phyloP scores from a whole-genome alignment of 2,888 invertebrate species.

The Hetaerina titia region DNA sequence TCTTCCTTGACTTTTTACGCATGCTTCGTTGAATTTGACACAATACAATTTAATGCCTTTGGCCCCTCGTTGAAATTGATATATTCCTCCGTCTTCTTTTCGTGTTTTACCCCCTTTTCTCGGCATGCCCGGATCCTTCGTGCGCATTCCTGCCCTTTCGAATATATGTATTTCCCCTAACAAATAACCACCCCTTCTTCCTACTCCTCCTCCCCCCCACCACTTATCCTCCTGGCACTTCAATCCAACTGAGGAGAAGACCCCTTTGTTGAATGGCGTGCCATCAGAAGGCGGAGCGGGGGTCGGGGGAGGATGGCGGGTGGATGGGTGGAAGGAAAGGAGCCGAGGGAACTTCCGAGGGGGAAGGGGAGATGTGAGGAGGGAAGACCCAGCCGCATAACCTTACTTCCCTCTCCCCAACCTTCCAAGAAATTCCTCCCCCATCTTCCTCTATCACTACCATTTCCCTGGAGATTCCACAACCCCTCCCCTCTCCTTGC shows the following conservation, averaged over 20 bases:
- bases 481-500: neutral
- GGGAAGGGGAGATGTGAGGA: neutral
- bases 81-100: neutral
- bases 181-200: neutral
- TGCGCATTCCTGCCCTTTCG: neutral
- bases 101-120: neutral
- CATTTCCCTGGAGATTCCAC: slow-evolving; percentile 54
- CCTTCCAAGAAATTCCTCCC: slow-evolving; percentile 6
- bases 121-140: neutral
- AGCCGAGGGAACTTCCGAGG: neutral
- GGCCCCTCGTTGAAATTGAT: neutral
- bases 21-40: too few relatives aligned
- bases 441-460: slow-evolving; percentile 25
- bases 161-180: neutral
- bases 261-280: slow-evolving; percentile 57
- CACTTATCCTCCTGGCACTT: slow-evolving; percentile 41
- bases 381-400: slow-evolving; percentile 17
- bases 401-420: neutral
- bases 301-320: neutral
- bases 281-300: neutral
- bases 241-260: slow-evolving; percentile 58
- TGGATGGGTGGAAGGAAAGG: neutral
- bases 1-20: too few relatives aligned
- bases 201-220: neutral
- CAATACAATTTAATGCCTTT: too few relatives aligned